A percentile compares a stretch with the other conserved stretches of the same genome.
Conservation (phyloP, 2,888 invertebrate species). For the Zaprionus bogoriensis region DNA sequence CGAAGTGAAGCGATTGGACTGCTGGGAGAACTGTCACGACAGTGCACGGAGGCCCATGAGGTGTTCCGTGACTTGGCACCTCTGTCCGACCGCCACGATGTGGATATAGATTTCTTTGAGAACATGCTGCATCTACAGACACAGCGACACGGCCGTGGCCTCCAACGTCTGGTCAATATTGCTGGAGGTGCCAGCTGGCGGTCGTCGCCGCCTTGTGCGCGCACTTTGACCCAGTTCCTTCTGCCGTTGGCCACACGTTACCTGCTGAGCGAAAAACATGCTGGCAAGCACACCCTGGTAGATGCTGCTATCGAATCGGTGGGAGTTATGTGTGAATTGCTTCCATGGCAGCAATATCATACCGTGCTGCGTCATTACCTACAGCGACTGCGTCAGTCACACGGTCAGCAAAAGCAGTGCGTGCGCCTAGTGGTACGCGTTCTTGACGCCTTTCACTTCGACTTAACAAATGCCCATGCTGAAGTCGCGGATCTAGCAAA, state of each 20-base stretch:
- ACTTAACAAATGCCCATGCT: constrained; percentile 87
- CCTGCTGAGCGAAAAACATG: constrained; percentile 89
- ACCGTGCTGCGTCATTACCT: constrained; percentile 91
- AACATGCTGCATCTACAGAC: constrained; percentile 94
- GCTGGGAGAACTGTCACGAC: constrained; percentile 89
- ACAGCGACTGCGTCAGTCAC: constrained; percentile 87
- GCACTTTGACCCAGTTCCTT: constrained; percentile 92
- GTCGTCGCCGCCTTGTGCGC: constrained; percentile 85
- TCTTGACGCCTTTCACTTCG: constrained; percentile 95
- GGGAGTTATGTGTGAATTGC: constrained; percentile 88
- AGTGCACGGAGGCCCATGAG: constrained; percentile 88
- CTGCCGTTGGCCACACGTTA: constrained; percentile 92
- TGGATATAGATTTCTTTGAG: constrained; percentile 96
- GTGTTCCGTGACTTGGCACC: constrained; percentile 88
- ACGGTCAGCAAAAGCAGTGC: constrained; percentile 92
- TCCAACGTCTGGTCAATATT: constrained; percentile 89
- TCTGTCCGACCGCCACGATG: constrained; percentile 87
- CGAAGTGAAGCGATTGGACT: constrained; percentile 91
- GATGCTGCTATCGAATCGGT: constrained; percentile 93
- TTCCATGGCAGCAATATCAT: constrained; percentile 96
- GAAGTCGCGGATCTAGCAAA: constrained; percentile 59
- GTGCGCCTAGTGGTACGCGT: constrained; percentile 90
- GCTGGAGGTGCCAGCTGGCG: constrained; percentile 85
- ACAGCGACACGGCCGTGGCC: constrained; percentile 92
- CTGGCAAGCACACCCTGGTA: constrained; percentile 90